Evolutionary conservation across 2,888 invertebrate species (phyloP).

Genomic region (Oasisia sp.): DNA sequence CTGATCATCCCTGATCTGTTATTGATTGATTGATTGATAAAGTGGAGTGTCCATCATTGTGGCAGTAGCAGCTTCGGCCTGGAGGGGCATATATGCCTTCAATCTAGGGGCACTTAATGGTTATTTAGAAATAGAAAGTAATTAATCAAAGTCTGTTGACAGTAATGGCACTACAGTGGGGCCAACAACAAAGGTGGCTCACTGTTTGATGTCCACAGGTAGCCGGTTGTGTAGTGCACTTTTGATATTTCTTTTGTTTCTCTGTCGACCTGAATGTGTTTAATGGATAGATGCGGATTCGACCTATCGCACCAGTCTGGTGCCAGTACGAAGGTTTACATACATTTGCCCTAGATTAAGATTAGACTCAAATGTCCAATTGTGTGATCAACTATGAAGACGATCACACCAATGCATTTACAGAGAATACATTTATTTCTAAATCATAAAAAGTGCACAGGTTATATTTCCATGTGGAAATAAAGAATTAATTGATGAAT

Average conservation of each 20-base stretch:
- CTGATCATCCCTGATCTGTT: neutral
- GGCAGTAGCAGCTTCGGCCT: neutral
- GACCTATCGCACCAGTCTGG: neutral
- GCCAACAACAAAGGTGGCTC: neutral
- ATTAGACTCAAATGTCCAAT: neutral
- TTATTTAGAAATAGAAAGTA: neutral
- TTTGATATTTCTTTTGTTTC: constrained; percentile 12
- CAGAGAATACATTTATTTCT: neutral
- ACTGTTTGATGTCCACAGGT: neutral
- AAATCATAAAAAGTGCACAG: too few relatives aligned
- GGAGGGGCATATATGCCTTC: neutral
- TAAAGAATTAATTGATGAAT: too few relatives aligned
- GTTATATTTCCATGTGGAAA: too few relatives aligned
- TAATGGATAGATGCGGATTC: neutral
- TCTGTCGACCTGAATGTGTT: neutral
- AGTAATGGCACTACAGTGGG: neutral
- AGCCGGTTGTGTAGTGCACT: neutral
- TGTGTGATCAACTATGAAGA: neutral
- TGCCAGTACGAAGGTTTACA: neutral
- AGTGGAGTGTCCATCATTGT: neutral
- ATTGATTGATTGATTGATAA: neutral
- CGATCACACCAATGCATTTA: neutral
- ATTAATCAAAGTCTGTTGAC: neutral
- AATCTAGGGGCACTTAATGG: neutral
- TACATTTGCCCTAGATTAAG: neutral